Evolutionary conservation across 2,888 invertebrate genomes (phyloP).

Genomic region (Epirrhoe alternata): DNA sequence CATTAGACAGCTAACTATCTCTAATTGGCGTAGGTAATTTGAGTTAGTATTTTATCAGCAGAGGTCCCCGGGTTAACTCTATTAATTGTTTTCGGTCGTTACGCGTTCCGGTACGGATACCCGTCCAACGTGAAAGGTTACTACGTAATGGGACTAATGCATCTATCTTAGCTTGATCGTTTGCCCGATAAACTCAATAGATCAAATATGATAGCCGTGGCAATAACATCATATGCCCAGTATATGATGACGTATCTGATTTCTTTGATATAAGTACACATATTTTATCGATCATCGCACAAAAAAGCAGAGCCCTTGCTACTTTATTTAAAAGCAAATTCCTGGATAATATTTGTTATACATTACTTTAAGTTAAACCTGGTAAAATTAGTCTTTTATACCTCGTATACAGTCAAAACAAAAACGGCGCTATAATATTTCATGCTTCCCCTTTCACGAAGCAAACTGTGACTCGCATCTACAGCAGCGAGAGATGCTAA

Average conservation of each 20-base stretch:
- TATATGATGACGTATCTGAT: too few relatives aligned
- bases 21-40: slow-evolving; percentile 58
- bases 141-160: slow-evolving; percentile 59
- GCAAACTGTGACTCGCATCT: neutral
- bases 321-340: too few relatives aligned
- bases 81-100: slow-evolving; percentile 64
- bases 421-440: neutral
- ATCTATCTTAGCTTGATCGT: slow-evolving; percentile 49
- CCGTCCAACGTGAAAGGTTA: slow-evolving; percentile 55
- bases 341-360: too few relatives aligned
- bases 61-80: slow-evolving; percentile 57
- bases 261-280: too few relatives aligned
- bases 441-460: neutral
- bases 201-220: slow-evolving; percentile 12
- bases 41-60: slow-evolving; percentile 55
- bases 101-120: slow-evolving; percentile 53
- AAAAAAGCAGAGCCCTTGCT: too few relatives aligned
- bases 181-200: slow-evolving; percentile 22
- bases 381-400: too few relatives aligned
- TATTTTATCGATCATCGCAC: too few relatives aligned
- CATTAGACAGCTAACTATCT: slow-evolving; percentile 29
- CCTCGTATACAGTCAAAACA: too few relatives aligned
- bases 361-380: too few relatives aligned
- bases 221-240: neutral
- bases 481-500: slow-evolving; percentile 8